These are phyloP conservation scores for Psittacara wagleri DNA, from an alignment of 2,113 vertebrate species.

Conservation along the genomic window DNA sequence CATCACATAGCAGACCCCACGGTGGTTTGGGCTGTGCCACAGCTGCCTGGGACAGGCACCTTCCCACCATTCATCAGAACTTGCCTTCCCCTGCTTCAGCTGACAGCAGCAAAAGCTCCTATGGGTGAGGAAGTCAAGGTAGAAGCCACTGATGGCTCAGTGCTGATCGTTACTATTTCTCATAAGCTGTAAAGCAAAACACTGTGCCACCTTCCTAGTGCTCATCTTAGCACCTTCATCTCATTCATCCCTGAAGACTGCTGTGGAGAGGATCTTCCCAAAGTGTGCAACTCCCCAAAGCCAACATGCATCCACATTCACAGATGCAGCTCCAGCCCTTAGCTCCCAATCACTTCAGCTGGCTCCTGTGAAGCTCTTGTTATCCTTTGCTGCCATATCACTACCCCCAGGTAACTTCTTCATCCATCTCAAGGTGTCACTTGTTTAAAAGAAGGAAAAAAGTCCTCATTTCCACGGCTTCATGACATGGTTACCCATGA, in stretches of 20 bases:
- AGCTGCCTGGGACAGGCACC: background rate
- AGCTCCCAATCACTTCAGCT: background rate
- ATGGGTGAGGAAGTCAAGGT: background rate
- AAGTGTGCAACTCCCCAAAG: background rate
- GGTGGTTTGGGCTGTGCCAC: background rate
- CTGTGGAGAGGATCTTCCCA: background rate
- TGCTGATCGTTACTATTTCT: background rate
- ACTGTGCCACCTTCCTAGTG: background rate
- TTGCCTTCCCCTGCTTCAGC: background rate
- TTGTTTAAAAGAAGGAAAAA: background rate
- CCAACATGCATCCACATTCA: rapidly evolving
- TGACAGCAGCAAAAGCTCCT: background rate
- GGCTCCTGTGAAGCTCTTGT: background rate
- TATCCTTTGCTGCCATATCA: background rate
- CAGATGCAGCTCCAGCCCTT: background rate
- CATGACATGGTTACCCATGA: background rate
- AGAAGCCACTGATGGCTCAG: background rate
- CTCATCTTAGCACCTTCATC: background rate
- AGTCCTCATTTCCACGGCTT: background rate
- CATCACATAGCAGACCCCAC: background rate
- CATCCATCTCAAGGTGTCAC: background rate
- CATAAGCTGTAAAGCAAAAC: background rate
- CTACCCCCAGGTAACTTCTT: background rate
- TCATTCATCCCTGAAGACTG: background rate
- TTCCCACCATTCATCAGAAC: background rate